Evolutionary conservation across 2,797 vertebrate species (phyloP), one percentile per base, ranked within the genome.

Genomic region (Cyclopterus lumpus): DNA sequence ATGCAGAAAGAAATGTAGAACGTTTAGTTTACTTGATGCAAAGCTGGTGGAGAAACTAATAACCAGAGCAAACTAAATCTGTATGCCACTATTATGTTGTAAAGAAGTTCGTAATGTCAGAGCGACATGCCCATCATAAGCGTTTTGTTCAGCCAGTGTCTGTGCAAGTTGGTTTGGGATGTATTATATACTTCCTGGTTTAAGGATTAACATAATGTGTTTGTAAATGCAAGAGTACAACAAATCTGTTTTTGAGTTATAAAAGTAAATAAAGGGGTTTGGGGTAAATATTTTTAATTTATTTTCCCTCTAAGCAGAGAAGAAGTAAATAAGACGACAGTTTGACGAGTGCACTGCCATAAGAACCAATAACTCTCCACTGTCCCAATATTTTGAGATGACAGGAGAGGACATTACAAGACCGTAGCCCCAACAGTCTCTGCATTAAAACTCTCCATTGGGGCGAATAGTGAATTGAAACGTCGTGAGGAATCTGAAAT

Each of bases 291-390:
- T 32, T 32, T 49, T 57, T 18, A 2, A 67, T 67, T 76, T 86
- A 36, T 81, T 68, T 79, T 64, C 55, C 64, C 64, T 75, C 74
- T 49, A 54, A 82, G 59, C 72, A 70, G 75, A 66, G 18, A 32
- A 81, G 71, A 80, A 78, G 76, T 80, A 80, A 88, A 80, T 85
- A 83, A 81, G 63, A 76, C 44, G 78, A 68, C 62, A 83, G 80
- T 66, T 72, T 63, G 46, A 71, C 82, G 78, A 54, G 48, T 48
- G 79, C 26, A 11, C 74, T 73, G 80, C 67, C 79, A 77, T 67
- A 82, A 67, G 62, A 84, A 64, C 62, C 72, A 59, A 62, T 70
- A 77, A 78, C 73, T 66, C 48, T 75, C 59, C 60, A 67, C 77
- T 63, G 75, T 64, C 84, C 71, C 59, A 40, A 22, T 69, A 69